Base-by-base conservation (phyloP, 2,797 vertebrate species). In the Momotus momota region DNA sequence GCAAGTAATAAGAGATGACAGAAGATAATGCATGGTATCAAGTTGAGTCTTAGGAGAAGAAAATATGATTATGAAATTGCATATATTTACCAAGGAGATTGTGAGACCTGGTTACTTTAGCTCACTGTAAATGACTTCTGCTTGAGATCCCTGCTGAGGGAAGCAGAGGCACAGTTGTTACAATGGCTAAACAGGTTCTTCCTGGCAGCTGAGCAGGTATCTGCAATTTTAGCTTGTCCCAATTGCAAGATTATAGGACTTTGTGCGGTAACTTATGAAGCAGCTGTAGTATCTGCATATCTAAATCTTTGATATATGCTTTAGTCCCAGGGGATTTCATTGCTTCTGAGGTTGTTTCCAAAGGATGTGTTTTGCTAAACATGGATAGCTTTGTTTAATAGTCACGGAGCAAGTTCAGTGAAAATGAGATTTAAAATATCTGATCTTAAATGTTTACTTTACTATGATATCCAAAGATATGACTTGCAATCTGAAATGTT, bases 251-350 rank as follows among this genome's bases (percentile, higher is more conserved):
- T 85, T 66, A 81, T 80, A 66, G 64, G 25, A 80, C 55, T 89
- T 85, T 52, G 66, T 80, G 78, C 0, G 0, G 71, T 64, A 93
- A 73, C 9, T 86, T 89, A 77, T 10, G 78, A 75, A 93, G 54
- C 15, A 88, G n/a, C 64, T 83, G n/a, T 27, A 81, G 45, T 88
- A 93, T 77, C 83, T 92, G 48, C 60, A 22, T 87, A 85, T 87
- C 83, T 96, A 87, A 94, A 92, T 90, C 60, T 41, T 43, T 88
- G 78, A n/a, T 75, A 49, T 1, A 9, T 73, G 46, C 45, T 73
- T 92, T 52, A 64, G 33, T 92, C 58, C 18, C 27, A 0, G 1
- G 48, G 54, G 27, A 79, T 96, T 90, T 90, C 5, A 12, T 88
- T 6, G 64, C 71, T 82, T 86, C 35, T 73, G 67, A 80, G 78